Conservation (phyloP, 1,140 invertebrate species). For the Leptopilina clavipes region DNA sequence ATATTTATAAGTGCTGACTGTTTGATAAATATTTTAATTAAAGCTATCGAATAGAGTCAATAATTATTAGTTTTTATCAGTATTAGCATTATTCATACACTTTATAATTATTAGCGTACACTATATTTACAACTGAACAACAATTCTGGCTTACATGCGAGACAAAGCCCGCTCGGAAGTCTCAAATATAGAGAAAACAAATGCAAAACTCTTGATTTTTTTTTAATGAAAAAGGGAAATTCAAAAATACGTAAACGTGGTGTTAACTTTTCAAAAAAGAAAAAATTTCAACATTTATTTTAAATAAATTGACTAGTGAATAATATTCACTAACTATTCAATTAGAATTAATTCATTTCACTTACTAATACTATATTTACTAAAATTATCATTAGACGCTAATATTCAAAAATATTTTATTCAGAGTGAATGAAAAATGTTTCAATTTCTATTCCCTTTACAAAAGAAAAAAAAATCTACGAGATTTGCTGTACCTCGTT, state of each 20-base stretch:
- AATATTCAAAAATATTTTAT: too few species aligned
- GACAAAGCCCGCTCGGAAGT: slow-evolving; percentile 3
- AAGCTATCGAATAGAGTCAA: slow-evolving; percentile 69
- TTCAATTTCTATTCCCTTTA: background rate
- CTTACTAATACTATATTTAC: too few species aligned
- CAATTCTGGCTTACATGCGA: slow-evolving; percentile 29
- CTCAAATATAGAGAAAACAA: slow-evolving; percentile 17
- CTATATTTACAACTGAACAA: slow-evolving; percentile 73
- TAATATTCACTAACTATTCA: too few species aligned
- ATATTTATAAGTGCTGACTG: slow-evolving; percentile 50
- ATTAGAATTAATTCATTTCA: too few species aligned
- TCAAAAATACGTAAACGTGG: background rate
- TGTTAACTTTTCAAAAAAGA: background rate
- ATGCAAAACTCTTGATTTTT: slow-evolving; percentile 25
- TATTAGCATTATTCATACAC: slow-evolving; percentile 66
- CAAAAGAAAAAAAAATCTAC: background rate
- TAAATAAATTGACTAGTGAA: too few species aligned
- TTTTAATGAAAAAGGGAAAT: background rate
- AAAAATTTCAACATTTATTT: background rate
- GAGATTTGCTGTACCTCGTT: slow-evolving; percentile 3
- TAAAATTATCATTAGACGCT: too few species aligned
- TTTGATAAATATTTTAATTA: slow-evolving; percentile 63
- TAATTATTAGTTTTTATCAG: slow-evolving; percentile 62
- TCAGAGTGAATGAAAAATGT: background rate
- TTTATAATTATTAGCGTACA: slow-evolving; percentile 63